A percentile compares a stretch with the other conserved stretches of the same genome.
These are phyloP conservation scores for Porites cylindrica DNA, from an alignment of 92 coral and sea anemone species.

Conservation along the genomic window DNA sequence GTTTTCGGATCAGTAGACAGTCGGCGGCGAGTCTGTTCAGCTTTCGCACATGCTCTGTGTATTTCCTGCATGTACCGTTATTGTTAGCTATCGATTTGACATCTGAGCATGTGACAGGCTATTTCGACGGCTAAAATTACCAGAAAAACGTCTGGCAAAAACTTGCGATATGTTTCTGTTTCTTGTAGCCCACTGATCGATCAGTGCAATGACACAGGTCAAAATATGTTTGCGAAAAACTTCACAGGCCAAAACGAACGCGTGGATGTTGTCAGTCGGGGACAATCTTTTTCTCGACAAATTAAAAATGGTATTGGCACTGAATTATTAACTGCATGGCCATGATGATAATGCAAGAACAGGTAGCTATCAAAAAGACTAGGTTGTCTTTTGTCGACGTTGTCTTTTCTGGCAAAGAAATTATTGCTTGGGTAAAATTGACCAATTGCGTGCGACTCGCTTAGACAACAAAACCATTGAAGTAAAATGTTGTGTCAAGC, in stretches of 20 bases:
- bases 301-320: constrained; percentile 42
- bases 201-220: background rate
- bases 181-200: background rate
- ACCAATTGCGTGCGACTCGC: constrained; percentile 70
- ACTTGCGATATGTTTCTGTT: constrained; percentile 6
- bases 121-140: constrained; percentile 43
- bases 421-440: constrained; percentile 68
- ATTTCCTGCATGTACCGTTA: constrained; percentile 56
- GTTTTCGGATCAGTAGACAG: constrained; percentile 31
- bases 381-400: constrained; percentile 69
- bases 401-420: constrained; percentile 73
- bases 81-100: constrained; percentile 53
- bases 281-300: constrained; percentile 16
- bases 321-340: constrained; percentile 70
- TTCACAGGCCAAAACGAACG: background rate
- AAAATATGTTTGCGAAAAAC: constrained; percentile 5
- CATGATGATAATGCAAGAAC: constrained; percentile 50
- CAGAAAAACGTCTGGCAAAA: constrained; percentile 17
- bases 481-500: constrained; percentile 78
- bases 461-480: constrained; percentile 69
- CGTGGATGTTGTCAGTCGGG: constrained; percentile 20
- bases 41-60: constrained; percentile 84
- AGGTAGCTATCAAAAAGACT: constrained; percentile 71
- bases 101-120: constrained; percentile 48
- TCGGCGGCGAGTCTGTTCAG: constrained; percentile 36